Percentiles rank a stretch among this genome's conserved stretches.
Evolutionary conservation across 2,888 invertebrate species (phyloP).

Genomic region (Chrysotoxum bicinctum): DNA sequence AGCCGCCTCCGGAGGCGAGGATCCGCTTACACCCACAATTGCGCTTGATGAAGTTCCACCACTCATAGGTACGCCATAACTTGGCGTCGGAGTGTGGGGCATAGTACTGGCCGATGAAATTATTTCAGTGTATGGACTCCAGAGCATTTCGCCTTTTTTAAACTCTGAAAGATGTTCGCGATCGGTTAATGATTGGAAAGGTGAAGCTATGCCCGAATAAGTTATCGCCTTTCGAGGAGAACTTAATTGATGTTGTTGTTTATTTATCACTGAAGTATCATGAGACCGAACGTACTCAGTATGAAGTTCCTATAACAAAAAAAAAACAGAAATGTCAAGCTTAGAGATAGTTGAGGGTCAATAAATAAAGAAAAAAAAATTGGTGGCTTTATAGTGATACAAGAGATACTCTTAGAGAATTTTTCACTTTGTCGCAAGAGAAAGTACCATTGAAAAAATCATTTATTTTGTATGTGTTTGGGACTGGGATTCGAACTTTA

Average conservation of each 20-base stretch:
- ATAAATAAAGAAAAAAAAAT: no score
- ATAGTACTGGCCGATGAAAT: constrained; percentile 81
- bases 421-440: no score
- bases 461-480: no score
- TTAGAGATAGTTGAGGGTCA: no score
- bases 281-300: constrained; percentile 50
- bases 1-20: constrained; percentile 92
- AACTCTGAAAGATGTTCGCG: constrained; percentile 61
- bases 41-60: constrained; percentile 73
- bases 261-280: constrained; percentile 34
- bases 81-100: constrained; percentile 83
- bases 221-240: constrained; percentile 22
- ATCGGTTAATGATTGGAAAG: constrained; percentile 70
- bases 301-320: constrained; percentile 43
- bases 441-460: no score
- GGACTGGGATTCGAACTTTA: no score
- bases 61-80: constrained; percentile 82
- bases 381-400: no score
- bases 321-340: background rate
- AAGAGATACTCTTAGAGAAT: no score
- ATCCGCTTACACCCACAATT: constrained; percentile 83
- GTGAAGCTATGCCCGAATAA: constrained; percentile 62
- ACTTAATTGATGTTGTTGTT: constrained; percentile 6
- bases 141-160: constrained; percentile 75
- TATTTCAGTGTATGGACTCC: constrained; percentile 81